Conservation (phyloP, 2,113 vertebrate genomes). For the Dolichotis patagonum region DNA sequence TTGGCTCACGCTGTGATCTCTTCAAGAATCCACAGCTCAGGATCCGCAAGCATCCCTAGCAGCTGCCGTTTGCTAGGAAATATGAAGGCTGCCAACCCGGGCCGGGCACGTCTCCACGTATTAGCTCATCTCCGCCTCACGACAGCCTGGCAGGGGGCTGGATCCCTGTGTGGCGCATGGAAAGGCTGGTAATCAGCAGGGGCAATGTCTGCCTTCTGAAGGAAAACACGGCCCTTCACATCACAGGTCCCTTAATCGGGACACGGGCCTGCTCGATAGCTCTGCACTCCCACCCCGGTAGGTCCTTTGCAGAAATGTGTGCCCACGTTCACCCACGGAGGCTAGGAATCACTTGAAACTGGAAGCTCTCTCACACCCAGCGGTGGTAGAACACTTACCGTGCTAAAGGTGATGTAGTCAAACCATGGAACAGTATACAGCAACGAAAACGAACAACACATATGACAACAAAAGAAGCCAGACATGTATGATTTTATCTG, state of each 20-base stretch:
- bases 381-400: not conserved
- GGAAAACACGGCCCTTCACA: rapidly evolving
- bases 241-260: not conserved
- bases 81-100: not conserved
- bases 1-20: not conserved
- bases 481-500: not conserved
- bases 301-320: rapidly evolving
- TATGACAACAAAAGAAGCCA: not conserved
- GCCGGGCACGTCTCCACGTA: rapidly evolving
- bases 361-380: not conserved
- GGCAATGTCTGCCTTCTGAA: not conserved
- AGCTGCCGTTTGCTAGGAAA: not conserved
- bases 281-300: not conserved
- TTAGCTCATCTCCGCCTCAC: not conserved
- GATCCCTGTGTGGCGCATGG: rapidly evolving
- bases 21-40: not conserved
- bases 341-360: not conserved
- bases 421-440: not conserved
- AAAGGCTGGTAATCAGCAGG: not conserved
- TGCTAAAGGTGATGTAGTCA: rapidly evolving
- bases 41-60: not conserved
- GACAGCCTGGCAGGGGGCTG: rapidly evolving
- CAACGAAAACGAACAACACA: not conserved
- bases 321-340: not conserved
- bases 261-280: rapidly evolving